Percentiles rank a stretch among this genome's conserved stretches.
Evolutionary conservation across 2,113 vertebrate genomes (phyloP).

Genomic region (Pterophyllum scalare): DNA sequence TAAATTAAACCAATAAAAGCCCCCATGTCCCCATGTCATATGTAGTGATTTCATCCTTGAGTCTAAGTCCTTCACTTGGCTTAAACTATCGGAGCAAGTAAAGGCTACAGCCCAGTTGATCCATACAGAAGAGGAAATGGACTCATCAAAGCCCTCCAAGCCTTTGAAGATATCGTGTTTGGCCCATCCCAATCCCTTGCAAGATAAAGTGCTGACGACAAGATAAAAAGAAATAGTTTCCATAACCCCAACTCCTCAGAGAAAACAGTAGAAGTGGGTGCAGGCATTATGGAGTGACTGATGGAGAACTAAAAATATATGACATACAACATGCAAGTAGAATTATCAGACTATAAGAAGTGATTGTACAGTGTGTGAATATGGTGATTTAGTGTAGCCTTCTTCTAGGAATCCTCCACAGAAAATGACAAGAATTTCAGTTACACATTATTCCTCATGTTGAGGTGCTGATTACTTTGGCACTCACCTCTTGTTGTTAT

Average conservation of each 20-base stretch:
- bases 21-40: background rate
- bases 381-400: background rate
- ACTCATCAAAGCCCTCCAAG: conserved; percentile 69
- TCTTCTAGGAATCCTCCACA: background rate
- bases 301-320: background rate
- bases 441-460: background rate
- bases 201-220: conserved; percentile 44
- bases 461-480: conserved; percentile 51
- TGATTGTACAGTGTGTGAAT: background rate
- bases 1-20: background rate
- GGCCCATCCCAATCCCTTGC: conserved; percentile 39
- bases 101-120: conserved; percentile 63
- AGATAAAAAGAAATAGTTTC: conserved; percentile 56
- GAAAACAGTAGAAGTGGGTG: background rate
- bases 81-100: conserved; percentile 26
- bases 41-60: conserved; percentile 6
- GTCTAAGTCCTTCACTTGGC: conserved; percentile 25
- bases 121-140: conserved; percentile 50
- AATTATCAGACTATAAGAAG: background rate
- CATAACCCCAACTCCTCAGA: conserved; percentile 25
- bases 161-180: conserved; percentile 71
- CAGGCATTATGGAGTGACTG: background rate
- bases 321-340: background rate
- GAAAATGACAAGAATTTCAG: conserved; percentile 20
- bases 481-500: conserved; percentile 17